phyloP scores from a whole-genome alignment of 2,113 vertebrate species.

The Cichladusa arquata region DNA sequence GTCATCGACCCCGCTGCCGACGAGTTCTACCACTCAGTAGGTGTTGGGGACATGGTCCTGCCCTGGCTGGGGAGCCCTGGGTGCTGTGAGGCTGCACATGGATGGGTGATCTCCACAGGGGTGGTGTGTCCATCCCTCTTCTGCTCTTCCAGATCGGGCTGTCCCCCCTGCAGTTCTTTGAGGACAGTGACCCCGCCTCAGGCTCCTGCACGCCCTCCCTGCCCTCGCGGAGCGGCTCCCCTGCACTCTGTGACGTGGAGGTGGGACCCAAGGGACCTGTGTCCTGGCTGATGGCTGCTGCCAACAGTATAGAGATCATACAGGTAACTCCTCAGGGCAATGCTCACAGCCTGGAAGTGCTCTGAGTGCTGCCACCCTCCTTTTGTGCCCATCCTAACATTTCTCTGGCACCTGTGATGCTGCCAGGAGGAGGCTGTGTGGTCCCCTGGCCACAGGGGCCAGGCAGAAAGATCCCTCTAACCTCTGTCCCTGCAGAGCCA shows the following conservation, averaged over 20 bases:
- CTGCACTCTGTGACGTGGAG: conserved; percentile 59
- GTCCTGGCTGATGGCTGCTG: conserved; percentile 70
- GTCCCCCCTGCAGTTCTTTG: conserved; percentile 85
- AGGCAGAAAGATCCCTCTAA: not conserved
- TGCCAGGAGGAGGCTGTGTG: not conserved
- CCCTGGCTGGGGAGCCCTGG: not conserved
- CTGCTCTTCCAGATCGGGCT: conserved; percentile 80
- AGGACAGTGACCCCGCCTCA: conserved; percentile 27
- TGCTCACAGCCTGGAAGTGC: not conserved
- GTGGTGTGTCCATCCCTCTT: not conserved
- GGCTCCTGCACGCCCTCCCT: not conserved
- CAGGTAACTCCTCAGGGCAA: not conserved
- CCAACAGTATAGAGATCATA: conserved; percentile 13
- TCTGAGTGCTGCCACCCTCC: not conserved
- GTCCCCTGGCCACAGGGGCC: not conserved
- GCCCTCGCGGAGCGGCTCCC: not conserved
- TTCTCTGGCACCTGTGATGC: not conserved
- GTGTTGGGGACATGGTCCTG: not conserved
- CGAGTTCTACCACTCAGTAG: conserved; percentile 82
- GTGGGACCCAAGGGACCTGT: conserved; percentile 68
- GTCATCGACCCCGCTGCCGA: conserved; percentile 78
- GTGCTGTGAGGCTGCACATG: not conserved
- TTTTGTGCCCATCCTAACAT: not conserved
- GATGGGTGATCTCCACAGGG: not conserved
- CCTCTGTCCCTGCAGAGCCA: not conserved